Percentiles rank a stretch among this genome's conserved stretches.
Conservation (phyloP, 2,888 invertebrate species). For the Mechanitis mazaeus region DNA sequence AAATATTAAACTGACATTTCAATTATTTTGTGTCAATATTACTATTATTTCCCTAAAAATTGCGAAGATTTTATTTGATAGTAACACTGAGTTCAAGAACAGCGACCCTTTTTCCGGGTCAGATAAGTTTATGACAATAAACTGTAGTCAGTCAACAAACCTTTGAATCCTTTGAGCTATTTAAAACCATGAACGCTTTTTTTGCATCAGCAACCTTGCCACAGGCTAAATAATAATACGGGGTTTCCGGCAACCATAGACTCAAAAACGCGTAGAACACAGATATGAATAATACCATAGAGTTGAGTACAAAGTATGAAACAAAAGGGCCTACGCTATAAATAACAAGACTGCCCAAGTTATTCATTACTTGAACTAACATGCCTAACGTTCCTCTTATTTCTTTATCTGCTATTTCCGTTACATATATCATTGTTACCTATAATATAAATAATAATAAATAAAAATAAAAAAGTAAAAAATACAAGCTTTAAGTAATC, state of each 20-base stretch:
- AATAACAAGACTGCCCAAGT: slow-evolving; percentile 61
- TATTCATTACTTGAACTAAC: slow-evolving; percentile 69
- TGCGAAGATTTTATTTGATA: too few species aligned
- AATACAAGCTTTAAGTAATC: background rate
- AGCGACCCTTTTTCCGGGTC: too few species aligned
- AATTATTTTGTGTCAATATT: too few species aligned
- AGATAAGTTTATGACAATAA: too few species aligned
- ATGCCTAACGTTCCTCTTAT: slow-evolving; percentile 68
- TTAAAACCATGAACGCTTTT: slow-evolving; percentile 59
- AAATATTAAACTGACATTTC: too few species aligned
- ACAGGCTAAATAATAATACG: slow-evolving; percentile 77
- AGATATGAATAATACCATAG: slow-evolving; percentile 65
- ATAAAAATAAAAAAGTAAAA: background rate
- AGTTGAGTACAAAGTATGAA: slow-evolving; percentile 61
- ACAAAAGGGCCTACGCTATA: slow-evolving; percentile 70
- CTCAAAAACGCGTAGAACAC: slow-evolving; percentile 66
- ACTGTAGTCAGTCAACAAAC: slow-evolving; percentile 35
- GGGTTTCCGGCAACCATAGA: slow-evolving; percentile 78
- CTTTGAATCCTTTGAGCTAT: slow-evolving; percentile 61
- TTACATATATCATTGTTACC: slow-evolving; percentile 72
- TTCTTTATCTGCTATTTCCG: slow-evolving; percentile 73
- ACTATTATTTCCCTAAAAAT: too few species aligned
- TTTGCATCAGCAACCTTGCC: slow-evolving; percentile 65
- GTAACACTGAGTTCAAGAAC: too few species aligned
- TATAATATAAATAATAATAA: slow-evolving; percentile 38